phyloP scores from a whole-genome alignment of 2,888 invertebrate species.

The Oconnorella tubifera region DNA sequence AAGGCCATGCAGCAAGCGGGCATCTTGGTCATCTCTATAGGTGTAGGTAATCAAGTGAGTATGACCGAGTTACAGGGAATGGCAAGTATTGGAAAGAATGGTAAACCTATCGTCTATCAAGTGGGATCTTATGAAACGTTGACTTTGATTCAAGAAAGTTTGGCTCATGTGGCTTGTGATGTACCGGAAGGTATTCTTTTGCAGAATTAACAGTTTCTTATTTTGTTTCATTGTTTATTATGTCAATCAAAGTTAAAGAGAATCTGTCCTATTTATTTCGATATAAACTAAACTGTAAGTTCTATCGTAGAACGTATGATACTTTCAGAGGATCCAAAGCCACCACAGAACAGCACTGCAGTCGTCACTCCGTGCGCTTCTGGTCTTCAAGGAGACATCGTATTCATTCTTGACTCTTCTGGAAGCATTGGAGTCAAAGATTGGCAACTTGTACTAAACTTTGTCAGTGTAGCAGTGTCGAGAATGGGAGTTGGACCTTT shows the following conservation, averaged over 20 bases:
- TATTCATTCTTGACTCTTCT: slow-evolving; percentile 30
- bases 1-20: slow-evolving; percentile 22
- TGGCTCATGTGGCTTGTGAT: background rate
- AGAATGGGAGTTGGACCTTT: background rate
- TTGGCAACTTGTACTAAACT: slow-evolving; percentile 10
- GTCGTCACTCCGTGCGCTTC: no score
- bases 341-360: no score
- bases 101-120: background rate
- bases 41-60: slow-evolving; percentile 22
- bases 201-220: slow-evolving; percentile 7
- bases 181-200: background rate
- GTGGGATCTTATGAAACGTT: background rate
- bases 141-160: background rate
- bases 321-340: no score
- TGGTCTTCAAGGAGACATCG: slow-evolving; percentile 29
- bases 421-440: slow-evolving; percentile 26
- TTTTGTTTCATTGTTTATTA: no score
- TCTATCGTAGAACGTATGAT: no score
- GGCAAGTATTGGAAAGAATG: no score
- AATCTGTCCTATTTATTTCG: no score
- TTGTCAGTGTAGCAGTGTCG: background rate
- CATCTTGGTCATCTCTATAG: slow-evolving; percentile 28
- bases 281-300: no score
- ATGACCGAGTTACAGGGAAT: slow-evolving; percentile 24
- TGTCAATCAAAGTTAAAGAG: no score